phyloP scores from a whole-genome alignment of 2,888 invertebrate genomes.

The Onchidella celtica region DNA sequence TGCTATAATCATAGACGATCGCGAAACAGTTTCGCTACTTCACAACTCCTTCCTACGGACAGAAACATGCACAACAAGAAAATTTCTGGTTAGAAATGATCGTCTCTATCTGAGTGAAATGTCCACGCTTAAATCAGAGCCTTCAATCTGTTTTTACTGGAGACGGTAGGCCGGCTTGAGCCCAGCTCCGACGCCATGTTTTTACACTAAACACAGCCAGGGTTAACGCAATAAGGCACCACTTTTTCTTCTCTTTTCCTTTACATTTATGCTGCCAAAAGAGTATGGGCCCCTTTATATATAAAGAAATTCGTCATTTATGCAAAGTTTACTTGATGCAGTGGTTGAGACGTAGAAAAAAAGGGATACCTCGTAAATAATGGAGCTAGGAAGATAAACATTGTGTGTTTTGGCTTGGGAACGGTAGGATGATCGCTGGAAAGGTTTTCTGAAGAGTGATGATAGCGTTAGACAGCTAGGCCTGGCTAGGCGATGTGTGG shows the following conservation, averaged over 20 bases:
- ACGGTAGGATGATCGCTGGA: neutral
- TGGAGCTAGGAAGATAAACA: neutral
- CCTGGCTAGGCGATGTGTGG: neutral
- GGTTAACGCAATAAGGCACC: constrained; percentile 41
- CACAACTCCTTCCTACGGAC: neutral
- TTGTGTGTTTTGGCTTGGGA: neutral
- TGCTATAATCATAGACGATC: too few relatives aligned
- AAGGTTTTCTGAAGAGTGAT: neutral
- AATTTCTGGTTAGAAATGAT: neutral
- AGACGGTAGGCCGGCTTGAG: neutral
- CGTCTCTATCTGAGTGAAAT: constrained; percentile 13
- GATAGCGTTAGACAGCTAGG: too few relatives aligned
- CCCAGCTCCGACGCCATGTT: constrained; percentile 42
- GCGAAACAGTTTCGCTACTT: too few relatives aligned
- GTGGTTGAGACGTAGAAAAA: neutral
- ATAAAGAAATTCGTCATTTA: constrained; percentile 6
- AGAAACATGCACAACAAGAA: neutral
- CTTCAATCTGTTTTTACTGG: constrained; percentile 27
- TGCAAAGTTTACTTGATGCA: neutral
- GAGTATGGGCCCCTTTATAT: constrained; percentile 9
- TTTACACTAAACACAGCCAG: constrained; percentile 37
- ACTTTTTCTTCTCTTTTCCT: neutral
- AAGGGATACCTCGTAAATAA: neutral
- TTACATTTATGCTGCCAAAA: neutral
- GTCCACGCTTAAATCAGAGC: constrained; percentile 37